phyloP scores from a whole-genome alignment of 2,113 vertebrate species.

The Ovis canadensis region DNA sequence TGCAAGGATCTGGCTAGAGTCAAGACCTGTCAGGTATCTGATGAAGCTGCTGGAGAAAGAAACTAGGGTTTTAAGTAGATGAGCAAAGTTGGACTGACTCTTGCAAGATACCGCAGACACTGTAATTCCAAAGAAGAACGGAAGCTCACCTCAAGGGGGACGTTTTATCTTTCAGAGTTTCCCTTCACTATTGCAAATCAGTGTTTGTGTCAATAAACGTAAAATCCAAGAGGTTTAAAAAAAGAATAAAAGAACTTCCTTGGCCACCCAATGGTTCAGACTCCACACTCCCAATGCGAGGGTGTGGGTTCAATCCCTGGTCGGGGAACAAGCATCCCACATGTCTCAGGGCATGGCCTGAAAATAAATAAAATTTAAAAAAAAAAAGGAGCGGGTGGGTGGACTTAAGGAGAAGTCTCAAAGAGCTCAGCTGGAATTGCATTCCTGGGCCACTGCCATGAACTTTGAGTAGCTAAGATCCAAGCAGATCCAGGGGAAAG shows the following conservation, averaged over 20 bases:
- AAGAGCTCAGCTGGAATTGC: background rate
- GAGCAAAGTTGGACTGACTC: background rate
- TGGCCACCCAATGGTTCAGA: background rate
- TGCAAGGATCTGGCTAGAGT: background rate
- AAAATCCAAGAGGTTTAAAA: background rate
- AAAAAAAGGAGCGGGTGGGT: background rate
- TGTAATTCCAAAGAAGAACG: background rate
- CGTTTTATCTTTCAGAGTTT: background rate
- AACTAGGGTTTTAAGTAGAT: background rate
- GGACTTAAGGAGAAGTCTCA: background rate
- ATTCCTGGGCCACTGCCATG: constrained; percentile 33
- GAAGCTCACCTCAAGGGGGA: background rate
- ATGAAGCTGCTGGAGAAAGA: background rate
- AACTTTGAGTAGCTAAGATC: background rate
- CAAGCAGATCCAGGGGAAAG: constrained; percentile 49
- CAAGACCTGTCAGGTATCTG: background rate
- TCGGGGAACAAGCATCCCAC: background rate
- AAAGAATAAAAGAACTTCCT: background rate
- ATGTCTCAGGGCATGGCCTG: background rate
- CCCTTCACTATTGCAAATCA: background rate
- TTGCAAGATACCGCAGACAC: background rate
- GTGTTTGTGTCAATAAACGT: background rate
- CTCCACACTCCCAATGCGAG: background rate
- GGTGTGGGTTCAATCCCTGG: background rate
- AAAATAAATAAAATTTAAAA: background rate